phyloP scores from a whole-genome alignment of 1,140 invertebrate species.

The Euura saliciscinereae region DNA sequence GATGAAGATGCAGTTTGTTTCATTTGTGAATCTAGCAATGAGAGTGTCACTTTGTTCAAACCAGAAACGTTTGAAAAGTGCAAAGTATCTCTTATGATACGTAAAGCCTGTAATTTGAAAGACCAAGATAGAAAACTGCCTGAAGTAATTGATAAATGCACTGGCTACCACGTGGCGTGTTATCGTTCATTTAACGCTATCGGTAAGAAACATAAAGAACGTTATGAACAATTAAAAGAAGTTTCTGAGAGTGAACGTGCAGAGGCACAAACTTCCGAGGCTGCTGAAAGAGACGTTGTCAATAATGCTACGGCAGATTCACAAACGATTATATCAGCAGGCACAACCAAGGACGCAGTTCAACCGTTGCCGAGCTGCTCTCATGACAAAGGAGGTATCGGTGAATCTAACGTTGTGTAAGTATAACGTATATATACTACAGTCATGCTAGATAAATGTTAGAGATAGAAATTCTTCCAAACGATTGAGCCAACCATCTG shows the following conservation, averaged over 20 bases:
- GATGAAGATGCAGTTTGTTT: background rate
- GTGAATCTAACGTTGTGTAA: background rate
- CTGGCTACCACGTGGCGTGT: background rate
- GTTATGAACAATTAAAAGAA: background rate
- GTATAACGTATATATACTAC: background rate
- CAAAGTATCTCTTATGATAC: background rate
- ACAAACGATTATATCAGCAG: background rate
- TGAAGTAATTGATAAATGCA: background rate
- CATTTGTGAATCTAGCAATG: background rate
- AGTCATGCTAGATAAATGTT: background rate
- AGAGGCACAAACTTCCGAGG: background rate
- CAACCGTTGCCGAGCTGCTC: background rate
- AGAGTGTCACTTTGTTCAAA: background rate
- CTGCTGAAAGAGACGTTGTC: background rate
- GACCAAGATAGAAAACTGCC: background rate
- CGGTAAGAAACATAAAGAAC: background rate
- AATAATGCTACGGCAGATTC: background rate
- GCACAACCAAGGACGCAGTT: background rate
- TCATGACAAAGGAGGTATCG: background rate
- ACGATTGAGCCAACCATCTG: too few species aligned
- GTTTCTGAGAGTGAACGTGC: too few species aligned
- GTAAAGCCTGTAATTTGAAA: background rate
- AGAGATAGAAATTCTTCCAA: background rate
- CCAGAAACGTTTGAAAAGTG: background rate
- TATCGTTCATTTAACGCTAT: constrained; percentile 2